Evolutionary conservation across 2,888 invertebrate genomes (phyloP).

Genomic region (Drosophila limbata): DNA sequence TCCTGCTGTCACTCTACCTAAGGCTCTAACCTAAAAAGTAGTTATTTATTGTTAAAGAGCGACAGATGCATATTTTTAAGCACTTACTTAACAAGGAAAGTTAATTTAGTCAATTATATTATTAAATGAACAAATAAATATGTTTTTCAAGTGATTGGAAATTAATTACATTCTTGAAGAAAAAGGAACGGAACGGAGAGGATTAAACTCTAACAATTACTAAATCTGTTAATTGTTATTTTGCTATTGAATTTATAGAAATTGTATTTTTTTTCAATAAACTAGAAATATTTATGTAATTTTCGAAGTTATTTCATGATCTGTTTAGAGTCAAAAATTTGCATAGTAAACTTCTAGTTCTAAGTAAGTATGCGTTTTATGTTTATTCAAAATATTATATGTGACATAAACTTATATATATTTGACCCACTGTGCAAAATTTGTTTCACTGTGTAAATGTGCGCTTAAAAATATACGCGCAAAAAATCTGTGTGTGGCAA

Average conservation of each 20-base stretch:
- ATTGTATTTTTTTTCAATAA: too few relatives aligned
- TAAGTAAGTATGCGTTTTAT: too few relatives aligned
- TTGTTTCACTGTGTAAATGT: constrained; percentile 32
- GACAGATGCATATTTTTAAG: not conserved
- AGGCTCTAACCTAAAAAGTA: not conserved
- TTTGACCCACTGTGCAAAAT: constrained; percentile 17
- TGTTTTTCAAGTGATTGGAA: not conserved
- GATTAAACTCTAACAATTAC: too few relatives aligned
- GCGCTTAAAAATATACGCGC: constrained; percentile 21
- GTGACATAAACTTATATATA: not conserved
- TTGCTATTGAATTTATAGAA: too few relatives aligned
- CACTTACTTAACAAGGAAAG: too few relatives aligned
- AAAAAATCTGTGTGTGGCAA: constrained; percentile 59
- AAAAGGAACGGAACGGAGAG: too few relatives aligned
- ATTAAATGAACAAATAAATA: not conserved
- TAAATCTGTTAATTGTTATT: too few relatives aligned
- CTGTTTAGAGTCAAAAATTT: too few relatives aligned
- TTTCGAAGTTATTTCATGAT: too few relatives aligned
- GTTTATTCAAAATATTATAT: not conserved
- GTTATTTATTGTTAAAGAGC: not conserved
- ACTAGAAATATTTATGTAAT: too few relatives aligned
- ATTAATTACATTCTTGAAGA: too few relatives aligned
- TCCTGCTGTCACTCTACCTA: not conserved
- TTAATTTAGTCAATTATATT: not conserved
- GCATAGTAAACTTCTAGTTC: too few relatives aligned